phyloP scores from a whole-genome alignment of 2,797 vertebrate genomes.

The Hippopotamyrus pictus region DNA sequence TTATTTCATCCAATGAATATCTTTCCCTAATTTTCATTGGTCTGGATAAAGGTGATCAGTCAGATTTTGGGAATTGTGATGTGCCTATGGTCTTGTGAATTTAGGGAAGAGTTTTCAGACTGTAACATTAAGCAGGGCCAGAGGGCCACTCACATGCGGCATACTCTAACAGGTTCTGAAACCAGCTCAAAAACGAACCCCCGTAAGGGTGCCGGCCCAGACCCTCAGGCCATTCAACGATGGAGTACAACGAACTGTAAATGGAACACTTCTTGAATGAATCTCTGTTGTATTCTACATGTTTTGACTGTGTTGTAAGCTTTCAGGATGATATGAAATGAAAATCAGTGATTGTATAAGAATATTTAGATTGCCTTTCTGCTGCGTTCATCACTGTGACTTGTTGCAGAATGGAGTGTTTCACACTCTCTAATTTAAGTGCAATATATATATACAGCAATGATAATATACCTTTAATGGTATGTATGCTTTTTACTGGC shows the following conservation, averaged over 20 bases:
- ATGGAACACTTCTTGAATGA: not conserved
- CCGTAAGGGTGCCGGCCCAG: not conserved
- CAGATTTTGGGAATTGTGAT: not conserved
- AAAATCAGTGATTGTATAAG: conserved; percentile 37
- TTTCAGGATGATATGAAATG: conserved; percentile 32
- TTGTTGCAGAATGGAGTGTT: conserved; percentile 35
- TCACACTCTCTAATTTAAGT: conserved; percentile 32
- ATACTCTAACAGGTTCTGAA: not conserved
- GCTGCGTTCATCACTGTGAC: conserved; percentile 46
- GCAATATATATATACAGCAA: conserved; percentile 37
- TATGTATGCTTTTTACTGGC: conserved; percentile 33
- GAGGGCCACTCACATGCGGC: not conserved
- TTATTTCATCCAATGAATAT: not conserved
- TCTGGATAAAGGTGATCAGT: not conserved
- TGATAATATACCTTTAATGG: conserved; percentile 22
- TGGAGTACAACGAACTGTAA: not conserved
- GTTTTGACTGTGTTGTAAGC: not conserved
- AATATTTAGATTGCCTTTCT: conserved; percentile 28
- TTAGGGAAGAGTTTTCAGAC: not conserved
- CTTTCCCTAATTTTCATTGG: not conserved
- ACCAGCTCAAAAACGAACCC: not conserved
- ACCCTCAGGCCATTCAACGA: not conserved
- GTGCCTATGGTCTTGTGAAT: not conserved
- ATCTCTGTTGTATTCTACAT: not conserved
- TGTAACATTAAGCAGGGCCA: not conserved